These are phyloP conservation scores for Trachythela sp. DNA, from an alignment of 64 coral and sea anemone genomes.

Conservation along the genomic window DNA sequence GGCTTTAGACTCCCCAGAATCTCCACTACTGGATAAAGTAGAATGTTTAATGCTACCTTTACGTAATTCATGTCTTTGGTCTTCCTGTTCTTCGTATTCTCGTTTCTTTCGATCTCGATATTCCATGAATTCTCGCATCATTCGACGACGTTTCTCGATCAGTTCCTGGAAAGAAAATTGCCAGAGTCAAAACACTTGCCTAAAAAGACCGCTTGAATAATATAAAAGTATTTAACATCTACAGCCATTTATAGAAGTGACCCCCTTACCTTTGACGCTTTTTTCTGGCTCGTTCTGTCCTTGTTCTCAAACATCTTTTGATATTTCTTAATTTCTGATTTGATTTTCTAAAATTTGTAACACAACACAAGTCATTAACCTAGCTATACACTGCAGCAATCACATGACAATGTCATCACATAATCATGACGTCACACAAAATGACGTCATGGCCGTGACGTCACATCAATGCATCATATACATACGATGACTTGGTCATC, in stretches of 20 bases:
- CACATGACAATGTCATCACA: not conserved
- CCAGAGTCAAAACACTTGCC: not conserved
- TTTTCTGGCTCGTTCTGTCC: slow-evolving; percentile 89
- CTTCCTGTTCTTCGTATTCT: slow-evolving; percentile 68
- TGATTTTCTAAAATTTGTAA: slow-evolving; percentile 60
- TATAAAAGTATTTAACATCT: too few species aligned
- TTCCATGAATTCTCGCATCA: slow-evolving; percentile 87
- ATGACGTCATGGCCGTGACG: not conserved
- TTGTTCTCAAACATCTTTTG: slow-evolving; percentile 93
- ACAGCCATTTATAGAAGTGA: too few species aligned
- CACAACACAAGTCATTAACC: not conserved
- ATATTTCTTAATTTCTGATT: slow-evolving; percentile 89
- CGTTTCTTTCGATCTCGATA: slow-evolving; percentile 86
- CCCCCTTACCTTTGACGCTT: slow-evolving; percentile 73
- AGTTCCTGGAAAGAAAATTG: slow-evolving; percentile 60
- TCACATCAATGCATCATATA: not conserved
- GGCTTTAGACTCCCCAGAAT: too few species aligned
- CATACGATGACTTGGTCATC: slow-evolving; percentile 69
- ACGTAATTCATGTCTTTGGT: slow-evolving; percentile 66
- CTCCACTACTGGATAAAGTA: not conserved
- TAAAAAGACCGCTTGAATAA: too few species aligned
- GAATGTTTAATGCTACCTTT: slow-evolving; percentile 46
- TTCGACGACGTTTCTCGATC: slow-evolving; percentile 82
- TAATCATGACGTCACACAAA: not conserved
- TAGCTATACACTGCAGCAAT: not conserved